These are phyloP conservation scores for Caenorhabditis auriculariae DNA, from an alignment of 2,888 invertebrate species.

Conservation along the genomic window DNA sequence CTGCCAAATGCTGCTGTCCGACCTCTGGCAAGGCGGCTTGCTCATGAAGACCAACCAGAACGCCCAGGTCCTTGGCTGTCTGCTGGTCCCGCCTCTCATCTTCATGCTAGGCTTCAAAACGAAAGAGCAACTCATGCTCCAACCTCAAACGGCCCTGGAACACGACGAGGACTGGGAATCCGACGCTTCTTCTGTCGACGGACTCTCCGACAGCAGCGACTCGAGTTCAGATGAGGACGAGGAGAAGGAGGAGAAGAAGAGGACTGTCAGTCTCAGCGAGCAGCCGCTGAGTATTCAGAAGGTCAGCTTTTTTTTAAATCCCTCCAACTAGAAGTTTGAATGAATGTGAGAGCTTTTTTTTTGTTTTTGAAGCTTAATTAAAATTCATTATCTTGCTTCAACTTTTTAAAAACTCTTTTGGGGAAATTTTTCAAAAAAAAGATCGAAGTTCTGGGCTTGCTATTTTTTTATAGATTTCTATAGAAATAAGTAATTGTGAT, in stretches of 20 bases:
- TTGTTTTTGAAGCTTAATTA: too few species aligned
- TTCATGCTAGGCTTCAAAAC: slow-evolving; percentile 92
- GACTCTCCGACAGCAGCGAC: slow-evolving; percentile 4
- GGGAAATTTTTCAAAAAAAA: too few species aligned
- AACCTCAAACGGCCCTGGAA: slow-evolving; percentile 72
- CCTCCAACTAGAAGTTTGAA: background rate
- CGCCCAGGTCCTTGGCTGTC: slow-evolving; percentile 71
- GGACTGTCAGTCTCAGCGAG: slow-evolving; percentile 12
- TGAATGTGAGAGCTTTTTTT: too few species aligned
- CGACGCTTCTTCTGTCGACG: slow-evolving; percentile 11
- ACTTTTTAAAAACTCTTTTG: too few species aligned
- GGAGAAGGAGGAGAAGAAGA: too few species aligned
- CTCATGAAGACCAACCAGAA: slow-evolving; percentile 75
- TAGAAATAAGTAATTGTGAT: too few species aligned
- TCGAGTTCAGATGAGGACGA: slow-evolving; percentile 12
- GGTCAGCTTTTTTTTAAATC: slow-evolving; percentile 1
- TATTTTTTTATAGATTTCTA: too few species aligned
- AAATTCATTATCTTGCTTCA: too few species aligned
- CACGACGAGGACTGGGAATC: slow-evolving; percentile 36
- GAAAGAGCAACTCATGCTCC: slow-evolving; percentile 91
- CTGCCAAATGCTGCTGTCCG: slow-evolving; percentile 92
- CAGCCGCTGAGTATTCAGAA: slow-evolving; percentile 29
- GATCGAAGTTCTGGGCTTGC: too few species aligned
- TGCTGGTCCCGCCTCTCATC: slow-evolving; percentile 83
- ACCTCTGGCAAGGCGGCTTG: slow-evolving; percentile 98